Base-by-base conservation (phyloP, 2,888 invertebrate genomes). In the Mystacides longicornis region DNA sequence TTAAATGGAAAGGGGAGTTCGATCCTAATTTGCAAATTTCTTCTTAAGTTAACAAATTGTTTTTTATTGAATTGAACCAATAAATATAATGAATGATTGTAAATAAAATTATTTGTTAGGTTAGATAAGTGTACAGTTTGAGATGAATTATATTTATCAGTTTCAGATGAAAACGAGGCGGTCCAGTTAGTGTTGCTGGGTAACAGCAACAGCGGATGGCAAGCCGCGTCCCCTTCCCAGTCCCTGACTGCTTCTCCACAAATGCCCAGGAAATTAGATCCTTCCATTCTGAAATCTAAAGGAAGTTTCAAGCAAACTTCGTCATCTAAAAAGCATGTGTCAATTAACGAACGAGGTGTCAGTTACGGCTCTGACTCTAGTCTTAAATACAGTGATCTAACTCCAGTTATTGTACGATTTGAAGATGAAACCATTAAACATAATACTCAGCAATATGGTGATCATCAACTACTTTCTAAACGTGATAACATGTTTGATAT, bases 321-420 rank as follows among this genome's bases (percentile, higher is more conserved):
- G 1, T 31, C 54, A 14, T 31, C 23, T 9, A 60, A 59, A 23
- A 60, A 62, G 21, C 62, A 60, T 33, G 60, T 62, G 3, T 62
- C 59, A 9, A 62, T 62, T 20, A 58, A 58, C 49, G 62, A 61
- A 20, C 54, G 49, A 16, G 58, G 58, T 45, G 54, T 54, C 3
- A 62, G 50, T 21, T 62, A 48, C 23, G 58, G 60, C 20, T 62
- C 62, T 16, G 52, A 53, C 22, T 43, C 55, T n/a, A 55, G 51
- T 23, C 50, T 58, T 14, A 58, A 56, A 55, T 51, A 51, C 31
- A 68, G 69, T 59, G 64, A 65, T 57, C 51, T 58, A 46, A 55
- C 62, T 66, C 69, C 71, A 66, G 76, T 77, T 68, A 75, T 74
- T 64, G 77, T 77, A 69, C 71, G 68, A 69, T 74, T 76, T 49